Evolutionary conservation across 2,113 vertebrate genomes (phyloP).

Genomic region (Oncorhynchus kisutch): DNA sequence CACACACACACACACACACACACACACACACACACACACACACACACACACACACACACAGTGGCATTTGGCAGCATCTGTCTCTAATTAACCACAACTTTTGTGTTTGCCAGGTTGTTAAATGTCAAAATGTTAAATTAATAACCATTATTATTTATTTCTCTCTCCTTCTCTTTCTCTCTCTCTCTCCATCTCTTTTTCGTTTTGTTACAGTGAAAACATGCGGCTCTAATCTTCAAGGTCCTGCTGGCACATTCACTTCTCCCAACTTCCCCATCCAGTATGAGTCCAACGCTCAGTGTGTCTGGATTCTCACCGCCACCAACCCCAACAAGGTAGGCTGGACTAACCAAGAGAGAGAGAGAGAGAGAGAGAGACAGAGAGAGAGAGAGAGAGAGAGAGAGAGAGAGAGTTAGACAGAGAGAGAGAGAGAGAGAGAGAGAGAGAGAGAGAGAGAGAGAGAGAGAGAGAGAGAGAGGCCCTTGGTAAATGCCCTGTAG

Average conservation of each 20-base stretch:
- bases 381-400: no score
- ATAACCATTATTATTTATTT: neutral
- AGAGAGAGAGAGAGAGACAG: no score
- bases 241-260: constrained; percentile 77
- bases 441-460: no score
- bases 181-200: neutral
- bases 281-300: constrained; percentile 81
- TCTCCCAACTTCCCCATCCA: constrained; percentile 82
- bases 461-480: no score
- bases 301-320: constrained; percentile 81
- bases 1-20: neutral
- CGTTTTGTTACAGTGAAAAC: constrained; percentile 72
- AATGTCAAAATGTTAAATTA: constrained; percentile 1
- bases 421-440: no score
- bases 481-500: no score
- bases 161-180: neutral
- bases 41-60: neutral
- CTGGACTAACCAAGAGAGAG: neutral
- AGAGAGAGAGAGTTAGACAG: no score
- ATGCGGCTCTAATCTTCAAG: constrained; percentile 79
- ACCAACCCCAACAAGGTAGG: constrained; percentile 79
- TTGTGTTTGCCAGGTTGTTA: neutral
- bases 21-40: neutral
- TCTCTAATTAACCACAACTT: neutral
- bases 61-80: neutral